Conservation (phyloP, 2,888 invertebrate species). For the Aspidiotus rigidus region DNA sequence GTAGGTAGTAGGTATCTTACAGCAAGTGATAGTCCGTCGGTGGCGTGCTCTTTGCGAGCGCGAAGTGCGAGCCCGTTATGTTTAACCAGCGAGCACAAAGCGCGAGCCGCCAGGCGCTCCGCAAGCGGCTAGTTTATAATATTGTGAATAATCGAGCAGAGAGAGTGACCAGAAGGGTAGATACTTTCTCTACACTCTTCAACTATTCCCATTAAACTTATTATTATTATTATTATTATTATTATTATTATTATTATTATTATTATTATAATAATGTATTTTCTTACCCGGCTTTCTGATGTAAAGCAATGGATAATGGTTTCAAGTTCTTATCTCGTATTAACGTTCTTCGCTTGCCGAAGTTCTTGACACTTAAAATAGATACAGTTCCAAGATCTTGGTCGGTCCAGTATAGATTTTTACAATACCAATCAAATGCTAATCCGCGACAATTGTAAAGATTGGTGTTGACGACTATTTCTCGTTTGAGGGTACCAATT, state of each 20-base stretch:
- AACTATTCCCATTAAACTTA: neutral
- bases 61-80: too few species aligned
- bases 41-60: too few species aligned
- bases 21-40: too few species aligned
- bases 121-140: too few species aligned
- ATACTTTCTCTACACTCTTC: too few species aligned
- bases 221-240: constrained; percentile 3
- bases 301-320: constrained; percentile 59
- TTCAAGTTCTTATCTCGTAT: constrained; percentile 50
- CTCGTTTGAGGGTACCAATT: constrained; percentile 51
- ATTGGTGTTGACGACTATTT: constrained; percentile 51
- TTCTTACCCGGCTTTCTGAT: constrained; percentile 55
- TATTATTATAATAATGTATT: neutral
- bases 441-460: constrained; percentile 61
- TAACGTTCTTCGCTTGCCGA: constrained; percentile 50
- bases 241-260: constrained; percentile 8
- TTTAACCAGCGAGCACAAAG: too few species aligned
- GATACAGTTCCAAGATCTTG: constrained; percentile 55
- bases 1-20: too few species aligned
- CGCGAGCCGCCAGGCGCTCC: too few species aligned
- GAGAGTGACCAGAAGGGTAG: too few species aligned
- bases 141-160: too few species aligned
- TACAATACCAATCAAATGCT: constrained; percentile 74
- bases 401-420: constrained; percentile 78
- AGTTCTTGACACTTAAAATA: constrained; percentile 50